A percentile compares a stretch with the other conserved stretches of the same genome.
phyloP scores from a whole-genome alignment of 2,888 invertebrate species.

The Ennomos fuscantarius region DNA sequence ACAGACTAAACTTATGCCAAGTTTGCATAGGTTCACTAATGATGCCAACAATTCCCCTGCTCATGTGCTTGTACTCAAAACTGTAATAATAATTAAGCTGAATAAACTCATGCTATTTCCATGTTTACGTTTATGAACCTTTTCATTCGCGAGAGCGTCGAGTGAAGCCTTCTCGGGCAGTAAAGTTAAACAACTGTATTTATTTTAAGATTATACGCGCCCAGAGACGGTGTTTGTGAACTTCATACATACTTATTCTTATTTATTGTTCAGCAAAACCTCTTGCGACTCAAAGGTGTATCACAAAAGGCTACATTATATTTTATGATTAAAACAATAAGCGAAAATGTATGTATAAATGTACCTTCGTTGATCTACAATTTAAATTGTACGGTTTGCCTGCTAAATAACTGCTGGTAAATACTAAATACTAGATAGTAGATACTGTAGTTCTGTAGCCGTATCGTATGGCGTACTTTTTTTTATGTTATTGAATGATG shows the following conservation, averaged over 20 bases:
- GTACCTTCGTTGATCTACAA: no score
- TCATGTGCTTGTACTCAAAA: slow-evolving; percentile 28
- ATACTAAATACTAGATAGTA: no score
- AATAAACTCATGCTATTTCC: slow-evolving; percentile 59
- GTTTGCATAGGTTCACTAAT: slow-evolving; percentile 26
- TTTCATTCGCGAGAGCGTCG: slow-evolving; percentile 58
- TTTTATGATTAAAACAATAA: no score
- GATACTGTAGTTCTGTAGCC: no score
- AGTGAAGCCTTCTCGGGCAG: slow-evolving; percentile 44
- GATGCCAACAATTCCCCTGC: slow-evolving; percentile 21
- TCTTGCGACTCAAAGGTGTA: background rate
- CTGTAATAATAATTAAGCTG: slow-evolving; percentile 45
- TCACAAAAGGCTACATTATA: no score
- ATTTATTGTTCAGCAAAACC: background rate
- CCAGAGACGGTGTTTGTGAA: slow-evolving; percentile 8
- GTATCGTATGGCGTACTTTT: no score
- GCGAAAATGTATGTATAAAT: no score
- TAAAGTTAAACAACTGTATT: slow-evolving; percentile 60
- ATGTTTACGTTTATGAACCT: slow-evolving; percentile 66
- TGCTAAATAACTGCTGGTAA: no score
- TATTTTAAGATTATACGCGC: slow-evolving; percentile 49
- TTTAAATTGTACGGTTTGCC: no score
- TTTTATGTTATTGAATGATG: no score
- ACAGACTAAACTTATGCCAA: slow-evolving; percentile 19
- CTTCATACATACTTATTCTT: background rate